phyloP scores from a whole-genome alignment of 2,113 vertebrate genomes.

The Halichoeres trimaculatus region DNA sequence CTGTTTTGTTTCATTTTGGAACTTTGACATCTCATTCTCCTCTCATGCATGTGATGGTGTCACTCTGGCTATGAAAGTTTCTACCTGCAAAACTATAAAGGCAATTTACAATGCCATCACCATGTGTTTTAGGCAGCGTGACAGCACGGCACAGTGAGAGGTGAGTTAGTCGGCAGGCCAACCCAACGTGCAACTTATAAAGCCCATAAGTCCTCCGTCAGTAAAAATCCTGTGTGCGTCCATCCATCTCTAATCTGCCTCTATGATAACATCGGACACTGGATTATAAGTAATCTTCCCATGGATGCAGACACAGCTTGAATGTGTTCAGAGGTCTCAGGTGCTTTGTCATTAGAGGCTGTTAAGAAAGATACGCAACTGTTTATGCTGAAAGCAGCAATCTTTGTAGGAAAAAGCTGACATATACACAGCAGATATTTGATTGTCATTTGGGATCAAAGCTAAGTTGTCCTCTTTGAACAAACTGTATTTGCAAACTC shows the following conservation, averaged over 20 bases:
- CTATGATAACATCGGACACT: slow-evolving; percentile 51
- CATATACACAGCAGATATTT: background rate
- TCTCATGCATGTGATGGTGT: too few species aligned
- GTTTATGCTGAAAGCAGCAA: background rate
- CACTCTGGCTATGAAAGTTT: background rate
- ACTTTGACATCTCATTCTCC: too few species aligned
- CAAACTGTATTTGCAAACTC: too few species aligned
- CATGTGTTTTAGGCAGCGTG: background rate
- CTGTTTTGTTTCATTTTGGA: too few species aligned
- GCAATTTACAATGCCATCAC: slow-evolving; percentile 13
- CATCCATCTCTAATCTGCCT: slow-evolving; percentile 68
- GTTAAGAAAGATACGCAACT: background rate
- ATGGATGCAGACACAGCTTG: slow-evolving; percentile 30
- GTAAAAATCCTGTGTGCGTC: slow-evolving; percentile 44
- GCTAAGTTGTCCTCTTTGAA: too few species aligned
- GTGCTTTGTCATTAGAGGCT: background rate
- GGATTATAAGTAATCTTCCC: slow-evolving; percentile 79
- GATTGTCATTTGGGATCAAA: background rate
- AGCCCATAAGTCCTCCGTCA: slow-evolving; percentile 62
- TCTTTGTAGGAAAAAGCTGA: background rate
- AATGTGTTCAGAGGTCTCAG: slow-evolving; percentile 24
- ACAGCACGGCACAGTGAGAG: slow-evolving; percentile 44
- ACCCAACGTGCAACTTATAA: slow-evolving; percentile 58
- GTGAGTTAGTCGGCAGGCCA: slow-evolving; percentile 56
- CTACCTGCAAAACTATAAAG: background rate